Conservation (phyloP, 2,113 vertebrate genomes). For the Megaceryle maxima region DNA sequence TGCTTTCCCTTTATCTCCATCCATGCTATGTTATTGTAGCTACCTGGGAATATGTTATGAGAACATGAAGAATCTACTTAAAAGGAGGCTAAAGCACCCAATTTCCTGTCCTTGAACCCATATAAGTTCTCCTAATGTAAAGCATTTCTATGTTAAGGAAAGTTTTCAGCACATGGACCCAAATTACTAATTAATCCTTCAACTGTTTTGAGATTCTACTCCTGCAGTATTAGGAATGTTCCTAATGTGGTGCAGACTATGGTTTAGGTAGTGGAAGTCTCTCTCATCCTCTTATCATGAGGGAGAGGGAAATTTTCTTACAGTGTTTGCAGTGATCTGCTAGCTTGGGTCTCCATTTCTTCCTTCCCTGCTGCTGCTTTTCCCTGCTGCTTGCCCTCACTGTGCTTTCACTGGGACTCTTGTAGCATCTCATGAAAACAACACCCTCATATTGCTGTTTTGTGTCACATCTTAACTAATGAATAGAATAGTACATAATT, state of each 20-base stretch:
- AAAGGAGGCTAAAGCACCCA: fast-evolving
- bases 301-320: background rate
- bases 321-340: background rate
- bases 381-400: background rate
- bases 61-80: background rate
- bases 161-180: background rate
- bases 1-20: background rate
- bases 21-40: background rate
- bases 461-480: background rate
- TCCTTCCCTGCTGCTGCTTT: background rate
- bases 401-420: background rate
- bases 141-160: background rate
- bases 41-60: background rate
- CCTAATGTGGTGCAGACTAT: background rate
- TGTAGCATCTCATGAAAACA: background rate
- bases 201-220: background rate
- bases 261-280: background rate
- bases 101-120: background rate
- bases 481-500: background rate
- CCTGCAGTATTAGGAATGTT: background rate
- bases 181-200: background rate
- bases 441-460: background rate
- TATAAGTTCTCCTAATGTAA: background rate
- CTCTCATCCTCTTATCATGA: background rate
- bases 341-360: background rate